Evolutionary conservation across 2,113 vertebrate species (phyloP).

Genomic region (Anseranas semipalmata): DNA sequence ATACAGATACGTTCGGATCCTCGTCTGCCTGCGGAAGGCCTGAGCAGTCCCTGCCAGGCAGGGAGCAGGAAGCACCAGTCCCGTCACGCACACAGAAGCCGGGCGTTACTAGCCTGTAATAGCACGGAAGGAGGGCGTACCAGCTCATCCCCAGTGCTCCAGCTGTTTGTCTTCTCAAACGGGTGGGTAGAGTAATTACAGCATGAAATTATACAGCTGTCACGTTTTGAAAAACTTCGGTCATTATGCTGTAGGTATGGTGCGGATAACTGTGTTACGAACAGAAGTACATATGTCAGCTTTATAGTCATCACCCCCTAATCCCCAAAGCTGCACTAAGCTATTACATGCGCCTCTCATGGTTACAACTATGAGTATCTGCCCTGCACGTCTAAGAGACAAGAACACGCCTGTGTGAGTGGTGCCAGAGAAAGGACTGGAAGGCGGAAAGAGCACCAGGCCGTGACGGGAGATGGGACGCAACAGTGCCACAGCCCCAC

Average conservation of each 20-base stretch:
- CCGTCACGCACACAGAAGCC: background rate
- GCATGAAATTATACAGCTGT: background rate
- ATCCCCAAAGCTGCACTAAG: background rate
- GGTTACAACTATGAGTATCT: background rate
- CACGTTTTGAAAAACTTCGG: background rate
- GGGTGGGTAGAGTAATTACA: background rate
- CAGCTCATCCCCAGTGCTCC: background rate
- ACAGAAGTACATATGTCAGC: background rate
- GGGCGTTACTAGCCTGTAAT: background rate
- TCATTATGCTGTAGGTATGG: background rate
- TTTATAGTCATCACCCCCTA: background rate
- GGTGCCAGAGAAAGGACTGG: background rate
- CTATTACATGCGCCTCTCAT: background rate
- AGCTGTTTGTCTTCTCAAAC: background rate
- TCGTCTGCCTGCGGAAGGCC: too few species aligned
- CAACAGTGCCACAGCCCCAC: background rate
- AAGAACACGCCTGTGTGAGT: background rate
- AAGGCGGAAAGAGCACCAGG: background rate
- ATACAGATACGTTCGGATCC: background rate
- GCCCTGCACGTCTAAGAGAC: background rate
- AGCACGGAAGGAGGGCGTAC: background rate
- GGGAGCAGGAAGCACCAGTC: background rate
- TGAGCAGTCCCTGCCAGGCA: background rate
- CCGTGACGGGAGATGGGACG: rapidly evolving
- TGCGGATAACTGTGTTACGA: background rate